Base-by-base conservation (phyloP, 2,113 vertebrate species). In the Pluvianellus socialis region DNA sequence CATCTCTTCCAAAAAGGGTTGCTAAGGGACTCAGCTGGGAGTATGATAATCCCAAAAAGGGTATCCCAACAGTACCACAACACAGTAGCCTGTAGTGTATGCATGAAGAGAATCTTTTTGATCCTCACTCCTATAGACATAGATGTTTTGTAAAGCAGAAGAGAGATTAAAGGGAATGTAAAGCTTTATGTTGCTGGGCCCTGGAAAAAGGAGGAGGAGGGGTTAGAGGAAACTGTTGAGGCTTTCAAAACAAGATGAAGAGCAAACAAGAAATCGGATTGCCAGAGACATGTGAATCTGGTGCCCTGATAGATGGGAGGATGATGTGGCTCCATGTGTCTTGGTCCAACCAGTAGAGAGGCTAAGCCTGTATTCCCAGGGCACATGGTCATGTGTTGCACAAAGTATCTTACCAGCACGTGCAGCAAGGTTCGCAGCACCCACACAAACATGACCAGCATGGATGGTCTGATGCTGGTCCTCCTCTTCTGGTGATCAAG, bases 301-400 rank as follows among this genome's bases (percentile, higher is more conserved):
- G 4, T 19, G 32, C 16, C 18, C 10, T 45, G 44, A 35, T 21
- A 55, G n/a, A 75, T 40, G 23, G 14, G 26, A 63, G 12, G 14
- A 22, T 90, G 12, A 49, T 70, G 18, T 59, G 44, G 30, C 26
- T 74, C 14, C 20, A 7, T 12, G 7, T 59, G 12, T 70, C n/a
- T 53, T 70, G 24, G 14, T 40, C 26, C 13, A 80, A n/a, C 8
- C 26, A 47, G 22, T 24, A 35, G 45, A 42, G 26, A 77, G 40
- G 10, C 30, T 61, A 56, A 88, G n/a, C 4, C 70, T 71, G 70
- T 72, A 40, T 71, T 44, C 27, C 55, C 5, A 33, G 70, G n/a
- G 40, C 16, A 44, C 10, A 49, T 0, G 1, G 12, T 58, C 33
- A 38, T 1, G 0, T 2, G 0, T 26, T 62, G 16, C 47, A 14